These are phyloP conservation scores for Emberiza fucata DNA, from an alignment of 2,113 vertebrate species.

Conservation along the genomic window DNA sequence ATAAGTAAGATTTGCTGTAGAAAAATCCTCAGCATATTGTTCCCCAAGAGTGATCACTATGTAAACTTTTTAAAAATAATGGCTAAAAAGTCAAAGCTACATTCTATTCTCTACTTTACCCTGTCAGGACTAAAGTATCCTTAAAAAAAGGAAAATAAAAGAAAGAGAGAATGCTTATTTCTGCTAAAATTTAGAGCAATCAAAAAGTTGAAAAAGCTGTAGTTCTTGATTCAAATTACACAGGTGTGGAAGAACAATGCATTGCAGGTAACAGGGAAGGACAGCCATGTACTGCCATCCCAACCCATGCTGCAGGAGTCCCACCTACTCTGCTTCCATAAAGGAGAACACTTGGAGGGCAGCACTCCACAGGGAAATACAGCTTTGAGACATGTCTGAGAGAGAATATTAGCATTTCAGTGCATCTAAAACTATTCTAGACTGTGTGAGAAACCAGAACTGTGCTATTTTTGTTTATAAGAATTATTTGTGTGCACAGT, in stretches of 20 bases:
- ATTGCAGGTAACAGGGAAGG: background rate
- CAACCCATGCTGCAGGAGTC: accelerated
- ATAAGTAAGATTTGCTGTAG: background rate
- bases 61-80: background rate
- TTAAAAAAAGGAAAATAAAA: background rate
- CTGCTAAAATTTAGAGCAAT: background rate
- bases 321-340: background rate
- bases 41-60: background rate
- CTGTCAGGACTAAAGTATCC: background rate
- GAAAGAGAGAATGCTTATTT: background rate
- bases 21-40: background rate
- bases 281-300: background rate
- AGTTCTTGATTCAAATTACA: background rate
- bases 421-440: background rate
- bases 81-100: background rate
- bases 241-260: background rate
- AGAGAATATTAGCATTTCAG: background rate
- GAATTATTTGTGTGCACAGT: background rate
- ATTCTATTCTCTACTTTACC: background rate
- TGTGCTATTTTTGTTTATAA: background rate
- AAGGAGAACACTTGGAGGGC: background rate
- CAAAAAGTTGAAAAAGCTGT: background rate
- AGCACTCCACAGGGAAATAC: background rate
- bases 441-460: background rate
- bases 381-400: background rate